These are phyloP conservation scores for Drosophila algonquin DNA, from an alignment of 2,888 invertebrate genomes.

Conservation along the genomic window DNA sequence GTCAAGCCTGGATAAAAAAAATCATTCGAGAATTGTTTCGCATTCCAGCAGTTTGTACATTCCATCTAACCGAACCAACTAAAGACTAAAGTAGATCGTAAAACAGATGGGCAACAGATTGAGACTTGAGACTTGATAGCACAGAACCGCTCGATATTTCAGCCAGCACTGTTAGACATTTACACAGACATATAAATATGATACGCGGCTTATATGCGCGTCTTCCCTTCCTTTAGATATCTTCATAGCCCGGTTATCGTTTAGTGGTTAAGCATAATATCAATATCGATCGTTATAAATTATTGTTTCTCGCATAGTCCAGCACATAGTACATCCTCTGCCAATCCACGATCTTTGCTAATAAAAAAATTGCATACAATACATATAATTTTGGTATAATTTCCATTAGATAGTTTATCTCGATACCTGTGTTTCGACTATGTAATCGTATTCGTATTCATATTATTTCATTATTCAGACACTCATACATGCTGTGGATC, in stretches of 20 bases:
- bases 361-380: constrained; percentile 7
- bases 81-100: not conserved
- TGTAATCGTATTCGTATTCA: constrained; percentile 25
- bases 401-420: constrained; percentile 6
- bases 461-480: constrained; percentile 60
- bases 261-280: constrained; percentile 8
- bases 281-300: constrained; percentile 30
- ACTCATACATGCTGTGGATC: constrained; percentile 43
- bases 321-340: not conserved
- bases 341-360: constrained; percentile 8
- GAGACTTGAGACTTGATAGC: constrained; percentile 1
- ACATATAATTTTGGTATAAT: constrained; percentile 27
- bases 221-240: not conserved
- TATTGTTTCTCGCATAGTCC: constrained; percentile 15
- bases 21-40: constrained; percentile 4
- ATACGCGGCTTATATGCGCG: not conserved
- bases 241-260: not conserved
- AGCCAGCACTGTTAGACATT: constrained; percentile 29
- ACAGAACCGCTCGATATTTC: not conserved
- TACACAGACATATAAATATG: constrained; percentile 24
- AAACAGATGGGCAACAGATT: constrained; percentile 6
- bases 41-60: constrained; percentile 59
- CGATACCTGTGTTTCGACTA: constrained; percentile 31
- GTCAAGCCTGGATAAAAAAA: constrained; percentile 30
- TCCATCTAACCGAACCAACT: constrained; percentile 20